A percentile compares a stretch with the other conserved stretches of the same genome.
Evolutionary conservation across 2,888 invertebrate genomes (phyloP).

Genomic region (Volucella zonaria): DNA sequence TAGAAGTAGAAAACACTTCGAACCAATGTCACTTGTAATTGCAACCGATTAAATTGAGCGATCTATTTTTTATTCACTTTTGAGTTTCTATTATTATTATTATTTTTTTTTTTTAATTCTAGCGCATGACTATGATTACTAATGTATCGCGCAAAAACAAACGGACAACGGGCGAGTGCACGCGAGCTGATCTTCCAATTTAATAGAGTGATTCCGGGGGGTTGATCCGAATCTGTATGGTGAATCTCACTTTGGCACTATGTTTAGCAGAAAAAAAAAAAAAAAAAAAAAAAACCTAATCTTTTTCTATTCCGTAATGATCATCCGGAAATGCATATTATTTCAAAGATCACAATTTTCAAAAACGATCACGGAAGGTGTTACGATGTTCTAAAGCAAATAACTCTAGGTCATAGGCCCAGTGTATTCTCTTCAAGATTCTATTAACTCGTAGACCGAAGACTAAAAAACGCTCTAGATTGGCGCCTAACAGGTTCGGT

Average conservation of each 20-base stretch:
- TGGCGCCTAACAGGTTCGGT: conserved; percentile 63
- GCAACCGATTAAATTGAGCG: conserved; percentile 53
- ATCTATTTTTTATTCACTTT: conserved; percentile 50
- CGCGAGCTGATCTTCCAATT: conserved; percentile 50
- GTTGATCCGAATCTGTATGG: conserved; percentile 12
- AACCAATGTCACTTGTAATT: conserved; percentile 67
- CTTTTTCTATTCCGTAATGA: conserved; percentile 12
- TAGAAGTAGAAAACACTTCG: conserved; percentile 31
- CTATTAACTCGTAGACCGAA: background rate
- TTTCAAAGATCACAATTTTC: conserved; percentile 8
- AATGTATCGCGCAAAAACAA: conserved; percentile 43
- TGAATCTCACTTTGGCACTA: conserved; percentile 37
- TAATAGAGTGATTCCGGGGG: conserved; percentile 9
- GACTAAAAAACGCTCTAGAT: conserved; percentile 56
- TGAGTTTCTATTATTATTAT: conserved; percentile 6
- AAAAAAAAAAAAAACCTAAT: conserved; percentile 11
- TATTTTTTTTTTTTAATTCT: conserved; percentile 18
- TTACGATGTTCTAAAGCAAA: background rate
- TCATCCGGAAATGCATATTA: conserved; percentile 33
- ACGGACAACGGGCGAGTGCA: conserved; percentile 19
- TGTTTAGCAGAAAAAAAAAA: background rate
- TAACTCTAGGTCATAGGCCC: conserved; percentile 5
- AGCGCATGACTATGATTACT: conserved; percentile 48
- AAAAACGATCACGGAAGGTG: background rate
- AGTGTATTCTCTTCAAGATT: conserved; percentile 1